These are phyloP conservation scores for Hystrix cristata DNA, from an alignment of 2,113 vertebrate genomes.

Conservation along the genomic window DNA sequence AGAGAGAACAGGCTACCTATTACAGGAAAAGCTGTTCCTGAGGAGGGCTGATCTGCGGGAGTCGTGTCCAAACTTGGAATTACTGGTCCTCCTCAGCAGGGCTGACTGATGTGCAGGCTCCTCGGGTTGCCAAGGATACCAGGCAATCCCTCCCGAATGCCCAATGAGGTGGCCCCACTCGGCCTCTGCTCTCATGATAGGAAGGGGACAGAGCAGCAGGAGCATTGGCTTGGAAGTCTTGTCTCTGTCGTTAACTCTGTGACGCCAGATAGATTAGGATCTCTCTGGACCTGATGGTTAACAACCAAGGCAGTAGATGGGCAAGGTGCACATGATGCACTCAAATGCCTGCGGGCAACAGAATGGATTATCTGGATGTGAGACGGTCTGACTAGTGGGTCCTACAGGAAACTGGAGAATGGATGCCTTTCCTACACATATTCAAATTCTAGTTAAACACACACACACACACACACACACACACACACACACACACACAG, in stretches of 20 bases:
- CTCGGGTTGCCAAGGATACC: neutral
- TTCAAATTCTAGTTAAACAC: neutral
- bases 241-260: neutral
- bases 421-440: neutral
- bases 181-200: neutral
- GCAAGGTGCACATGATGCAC: neutral
- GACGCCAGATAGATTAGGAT: neutral
- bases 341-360: neutral
- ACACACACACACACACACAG: neutral
- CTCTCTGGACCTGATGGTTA: neutral
- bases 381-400: neutral
- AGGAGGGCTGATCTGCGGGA: conserved; percentile 52
- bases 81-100: neutral
- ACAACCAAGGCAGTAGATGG: neutral
- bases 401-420: neutral
- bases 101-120: neutral
- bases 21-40: conserved; percentile 10
- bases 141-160: conserved; percentile 13
- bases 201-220: neutral
- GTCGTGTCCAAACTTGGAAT: neutral
- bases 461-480: neutral
- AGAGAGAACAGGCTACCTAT: neutral
- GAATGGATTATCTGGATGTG: neutral
- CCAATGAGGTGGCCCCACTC: neutral
- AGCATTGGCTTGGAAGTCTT: neutral